These are phyloP conservation scores for Sapajus apella DNA, from an alignment of 2,113 vertebrate species.

Conservation along the genomic window DNA sequence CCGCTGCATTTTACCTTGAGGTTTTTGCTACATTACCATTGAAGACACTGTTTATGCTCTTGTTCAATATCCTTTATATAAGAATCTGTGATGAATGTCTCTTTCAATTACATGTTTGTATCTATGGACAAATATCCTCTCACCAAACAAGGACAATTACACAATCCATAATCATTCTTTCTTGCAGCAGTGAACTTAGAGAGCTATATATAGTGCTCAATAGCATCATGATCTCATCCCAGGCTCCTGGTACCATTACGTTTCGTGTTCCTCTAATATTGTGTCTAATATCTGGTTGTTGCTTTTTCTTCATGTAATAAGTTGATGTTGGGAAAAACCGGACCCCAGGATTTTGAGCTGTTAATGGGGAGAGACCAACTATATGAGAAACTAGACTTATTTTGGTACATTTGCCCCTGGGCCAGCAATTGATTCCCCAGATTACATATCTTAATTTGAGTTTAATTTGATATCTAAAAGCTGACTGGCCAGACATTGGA, in stretches of 20 bases:
- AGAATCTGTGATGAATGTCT: constrained; percentile 12
- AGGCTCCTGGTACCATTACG: constrained; percentile 43
- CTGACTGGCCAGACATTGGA: neutral
- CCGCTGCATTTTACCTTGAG: neutral
- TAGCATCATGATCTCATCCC: constrained; percentile 46
- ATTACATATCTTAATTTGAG: constrained; percentile 18
- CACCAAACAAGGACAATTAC: constrained; percentile 37
- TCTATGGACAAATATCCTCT: constrained; percentile 59
- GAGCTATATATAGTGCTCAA: constrained; percentile 2
- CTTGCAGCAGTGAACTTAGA: constrained; percentile 7
- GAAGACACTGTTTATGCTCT: neutral
- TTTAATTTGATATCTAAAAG: constrained; percentile 35
- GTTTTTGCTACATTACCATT: neutral
- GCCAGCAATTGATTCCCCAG: neutral
- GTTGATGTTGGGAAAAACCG: neutral
- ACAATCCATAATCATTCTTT: constrained; percentile 49
- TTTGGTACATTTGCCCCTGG: neutral
- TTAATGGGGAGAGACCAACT: neutral
- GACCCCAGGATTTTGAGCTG: neutral
- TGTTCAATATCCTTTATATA: neutral
- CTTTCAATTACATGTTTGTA: constrained; percentile 62
- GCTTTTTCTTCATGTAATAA: constrained; percentile 12
- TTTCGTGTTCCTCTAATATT: constrained; percentile 38
- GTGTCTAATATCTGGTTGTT: neutral
- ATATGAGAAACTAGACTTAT: neutral